Percentiles rank a stretch among this genome's conserved stretches.
Evolutionary conservation across 2,113 vertebrate genomes (phyloP).

Genomic region (Casuarius casuarius): DNA sequence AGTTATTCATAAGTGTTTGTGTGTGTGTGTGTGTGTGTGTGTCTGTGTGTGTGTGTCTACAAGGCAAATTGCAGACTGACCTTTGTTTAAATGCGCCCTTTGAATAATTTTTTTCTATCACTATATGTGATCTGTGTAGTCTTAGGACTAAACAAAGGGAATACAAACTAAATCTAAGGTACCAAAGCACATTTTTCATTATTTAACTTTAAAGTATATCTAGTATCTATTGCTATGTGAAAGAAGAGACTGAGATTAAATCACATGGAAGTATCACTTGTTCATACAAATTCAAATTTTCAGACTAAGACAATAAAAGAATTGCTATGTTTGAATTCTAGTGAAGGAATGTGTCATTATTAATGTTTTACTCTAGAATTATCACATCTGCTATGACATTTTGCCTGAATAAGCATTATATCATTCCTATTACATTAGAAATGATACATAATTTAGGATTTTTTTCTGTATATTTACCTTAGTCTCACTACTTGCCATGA

Average conservation of each 20-base stretch:
- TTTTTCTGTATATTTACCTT: neutral
- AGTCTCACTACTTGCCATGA: neutral
- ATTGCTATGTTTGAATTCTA: neutral
- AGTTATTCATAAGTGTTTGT: neutral
- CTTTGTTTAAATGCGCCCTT: slow-evolving; percentile 64
- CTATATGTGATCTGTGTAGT: neutral
- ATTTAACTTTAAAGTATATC: slow-evolving; percentile 19
- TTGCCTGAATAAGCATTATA: neutral
- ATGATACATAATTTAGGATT: neutral
- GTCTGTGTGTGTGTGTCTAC: slow-evolving; percentile 69
- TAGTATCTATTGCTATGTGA: neutral
- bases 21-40: neutral
- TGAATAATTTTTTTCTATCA: slow-evolving; percentile 50
- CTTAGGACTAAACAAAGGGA: neutral
- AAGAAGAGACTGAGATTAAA: neutral
- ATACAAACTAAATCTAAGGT: neutral
- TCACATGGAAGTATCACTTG: neutral
- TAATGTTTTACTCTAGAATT: neutral
- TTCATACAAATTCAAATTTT: neutral
- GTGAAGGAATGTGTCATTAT: neutral
- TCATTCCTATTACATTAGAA: neutral
- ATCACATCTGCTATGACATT: neutral
- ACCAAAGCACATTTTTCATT: slow-evolving; percentile 15
- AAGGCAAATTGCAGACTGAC: slow-evolving; percentile 35
- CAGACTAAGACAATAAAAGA: neutral